Conservation (phyloP, 2,888 invertebrate genomes). For the Meiosimyza platycephala region DNA sequence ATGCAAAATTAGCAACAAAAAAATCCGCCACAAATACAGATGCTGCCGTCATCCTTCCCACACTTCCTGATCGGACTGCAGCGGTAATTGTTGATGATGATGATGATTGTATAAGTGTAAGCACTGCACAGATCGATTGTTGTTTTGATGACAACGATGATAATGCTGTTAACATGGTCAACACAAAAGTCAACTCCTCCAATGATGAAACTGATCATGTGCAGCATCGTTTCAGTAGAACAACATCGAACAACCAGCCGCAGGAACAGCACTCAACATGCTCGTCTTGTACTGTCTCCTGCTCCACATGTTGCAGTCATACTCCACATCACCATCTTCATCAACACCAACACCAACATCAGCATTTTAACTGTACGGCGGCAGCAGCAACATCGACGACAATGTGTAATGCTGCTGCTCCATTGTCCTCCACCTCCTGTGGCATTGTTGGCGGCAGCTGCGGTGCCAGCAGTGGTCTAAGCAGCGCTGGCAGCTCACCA, state of each 20-base stretch:
- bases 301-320: slow-evolving; percentile 38
- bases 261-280: slow-evolving; percentile 33
- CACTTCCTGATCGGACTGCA: slow-evolving; percentile 35
- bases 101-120: slow-evolving; percentile 50
- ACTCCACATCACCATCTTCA: slow-evolving; percentile 35
- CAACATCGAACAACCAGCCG: slow-evolving; percentile 25
- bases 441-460: slow-evolving; percentile 27
- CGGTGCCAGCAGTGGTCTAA: slow-evolving; percentile 58
- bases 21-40: slow-evolving; percentile 41
- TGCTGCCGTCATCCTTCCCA: slow-evolving; percentile 2
- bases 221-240: slow-evolving; percentile 59
- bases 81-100: slow-evolving; percentile 44
- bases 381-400: slow-evolving; percentile 38
- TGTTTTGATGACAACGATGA: slow-evolving; percentile 40
- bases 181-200: slow-evolving; percentile 35
- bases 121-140: slow-evolving; percentile 42
- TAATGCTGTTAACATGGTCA: slow-evolving; percentile 34
- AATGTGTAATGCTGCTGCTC: slow-evolving; percentile 30
- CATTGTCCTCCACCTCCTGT: slow-evolving; percentile 28
- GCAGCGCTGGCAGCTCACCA: slow-evolving; percentile 61
- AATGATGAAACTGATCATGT: slow-evolving; percentile 59
- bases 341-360: slow-evolving; percentile 48
- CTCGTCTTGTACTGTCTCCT: slow-evolving; percentile 15
- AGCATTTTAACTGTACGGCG: slow-evolving; percentile 47
- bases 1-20: slow-evolving; percentile 49